phyloP scores from a whole-genome alignment of 2,797 vertebrate species.

The Pagetopsis macropterus region DNA sequence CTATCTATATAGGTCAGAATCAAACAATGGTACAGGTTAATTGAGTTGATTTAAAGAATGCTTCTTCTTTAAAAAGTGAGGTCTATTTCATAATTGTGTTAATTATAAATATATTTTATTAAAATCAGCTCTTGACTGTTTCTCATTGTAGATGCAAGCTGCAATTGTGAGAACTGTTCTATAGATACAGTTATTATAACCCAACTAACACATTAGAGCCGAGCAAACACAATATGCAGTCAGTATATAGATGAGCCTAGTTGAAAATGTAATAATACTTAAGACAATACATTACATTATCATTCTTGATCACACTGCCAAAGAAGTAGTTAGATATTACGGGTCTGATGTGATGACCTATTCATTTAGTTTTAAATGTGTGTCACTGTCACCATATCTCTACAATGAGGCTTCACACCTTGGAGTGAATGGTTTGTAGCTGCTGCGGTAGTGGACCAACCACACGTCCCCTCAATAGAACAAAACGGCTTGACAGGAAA shows the following conservation, averaged over 20 bases:
- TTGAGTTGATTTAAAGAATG: not conserved
- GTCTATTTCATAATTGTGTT: conserved; percentile 5
- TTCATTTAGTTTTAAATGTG: not conserved
- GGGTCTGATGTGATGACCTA: not conserved
- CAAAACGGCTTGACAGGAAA: too few relatives aligned
- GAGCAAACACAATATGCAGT: not conserved
- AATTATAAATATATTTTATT: not conserved
- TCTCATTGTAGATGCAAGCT: not conserved
- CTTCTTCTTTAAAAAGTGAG: not conserved
- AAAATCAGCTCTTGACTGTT: not conserved
- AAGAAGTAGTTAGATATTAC: not conserved
- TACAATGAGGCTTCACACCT: not conserved
- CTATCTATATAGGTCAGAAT: conserved; percentile 55
- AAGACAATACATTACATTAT: not conserved
- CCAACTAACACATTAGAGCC: not conserved
- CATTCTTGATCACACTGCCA: not conserved
- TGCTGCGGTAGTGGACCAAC: too few relatives aligned
- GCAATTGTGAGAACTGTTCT: not conserved
- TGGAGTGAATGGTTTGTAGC: too few relatives aligned
- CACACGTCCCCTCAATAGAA: too few relatives aligned
- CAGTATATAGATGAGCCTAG: not conserved
- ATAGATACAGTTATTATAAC: not conserved
- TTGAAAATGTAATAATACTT: not conserved
- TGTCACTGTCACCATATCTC: not conserved
- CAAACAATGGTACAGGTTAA: conserved; percentile 6